Evolutionary conservation across 2,888 invertebrate genomes (phyloP), one percentile per base, ranked within the genome.

Genomic region (Agrochola circellaris): DNA sequence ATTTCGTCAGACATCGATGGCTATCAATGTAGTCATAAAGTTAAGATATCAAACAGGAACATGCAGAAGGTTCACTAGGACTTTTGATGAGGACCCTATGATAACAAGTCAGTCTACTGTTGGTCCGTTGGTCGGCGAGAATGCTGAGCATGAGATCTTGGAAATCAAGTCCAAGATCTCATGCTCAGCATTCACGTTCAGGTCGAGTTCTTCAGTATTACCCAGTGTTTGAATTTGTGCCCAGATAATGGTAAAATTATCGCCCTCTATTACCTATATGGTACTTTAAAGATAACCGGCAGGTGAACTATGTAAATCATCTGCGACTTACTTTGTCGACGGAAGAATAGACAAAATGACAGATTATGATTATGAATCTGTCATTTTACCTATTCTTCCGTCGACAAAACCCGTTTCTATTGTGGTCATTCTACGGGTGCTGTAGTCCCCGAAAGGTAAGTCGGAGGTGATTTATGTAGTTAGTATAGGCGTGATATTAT

Each of bases 1-100:
- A 82, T 60, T 56, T 56, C 34, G 34, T 58, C 74, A 70, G 54
- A 15, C n/a, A 11, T 56, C 56, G 38, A 58, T 64, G 30, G 56
- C 11, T 58, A 64, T 80, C 73, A 78, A 70, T 34, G 30, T 68
- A 76, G 11, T 30, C 60, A 61, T 23, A 30, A 73, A 54, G 15
- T 45, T n/a, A n/a, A 26, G 42, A 61, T 20, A 62, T n/a, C 11
- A 79, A 42, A 48, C 15, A 54, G 48, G 38, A 58, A 66, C 5
- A 23, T 20, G 42, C 9, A 56, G 71, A 56, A 70, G 26, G 61
- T 3, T 67, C 15, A 34, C 20, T 48, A 11, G 8, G 9, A 23
- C 6, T 26, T 17, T 26, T 38, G 8, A 17, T 56, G 2, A 26
- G 20, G 13, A 20, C 15, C 15, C 26, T 38, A 9, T 51, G 48